Evolutionary conservation across 2,113 vertebrate genomes (phyloP).

Genomic region (Notothenia coriiceps): DNA sequence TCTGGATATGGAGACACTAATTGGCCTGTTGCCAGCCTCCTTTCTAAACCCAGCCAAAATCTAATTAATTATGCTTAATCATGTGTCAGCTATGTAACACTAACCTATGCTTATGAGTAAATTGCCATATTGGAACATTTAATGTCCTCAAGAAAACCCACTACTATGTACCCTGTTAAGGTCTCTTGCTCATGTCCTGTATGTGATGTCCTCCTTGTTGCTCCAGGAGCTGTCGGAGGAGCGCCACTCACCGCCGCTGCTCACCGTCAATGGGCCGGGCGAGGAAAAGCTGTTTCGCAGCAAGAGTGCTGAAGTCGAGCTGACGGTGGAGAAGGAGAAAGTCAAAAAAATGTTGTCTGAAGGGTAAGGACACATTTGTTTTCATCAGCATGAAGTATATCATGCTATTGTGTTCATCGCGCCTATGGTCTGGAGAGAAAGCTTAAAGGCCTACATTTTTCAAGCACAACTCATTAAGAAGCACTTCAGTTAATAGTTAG

Average conservation of each 20-base stretch:
- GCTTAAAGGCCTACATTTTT: no score
- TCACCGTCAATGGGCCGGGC: conserved; percentile 89
- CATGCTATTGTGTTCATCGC: background rate
- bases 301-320: conserved; percentile 91
- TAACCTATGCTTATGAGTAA: background rate
- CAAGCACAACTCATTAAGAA: no score
- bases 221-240: conserved; percentile 80
- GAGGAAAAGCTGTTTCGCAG: conserved; percentile 95
- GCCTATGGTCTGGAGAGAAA: background rate
- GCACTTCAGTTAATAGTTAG: no score
- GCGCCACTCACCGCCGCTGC: conserved; percentile 80
- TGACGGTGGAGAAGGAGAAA: conserved; percentile 88
- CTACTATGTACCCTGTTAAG: background rate
- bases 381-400: background rate
- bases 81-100: background rate
- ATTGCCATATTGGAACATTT: background rate
- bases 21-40: background rate
- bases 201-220: background rate
- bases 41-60: background rate
- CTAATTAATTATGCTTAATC: background rate
- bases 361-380: conserved; percentile 82
- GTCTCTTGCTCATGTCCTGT: conserved; percentile 10
- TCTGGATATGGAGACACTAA: background rate
- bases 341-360: conserved; percentile 97
- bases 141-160: background rate